Base-by-base conservation (phyloP, 2,888 invertebrate genomes). In the Stenichneumon culpator region DNA sequence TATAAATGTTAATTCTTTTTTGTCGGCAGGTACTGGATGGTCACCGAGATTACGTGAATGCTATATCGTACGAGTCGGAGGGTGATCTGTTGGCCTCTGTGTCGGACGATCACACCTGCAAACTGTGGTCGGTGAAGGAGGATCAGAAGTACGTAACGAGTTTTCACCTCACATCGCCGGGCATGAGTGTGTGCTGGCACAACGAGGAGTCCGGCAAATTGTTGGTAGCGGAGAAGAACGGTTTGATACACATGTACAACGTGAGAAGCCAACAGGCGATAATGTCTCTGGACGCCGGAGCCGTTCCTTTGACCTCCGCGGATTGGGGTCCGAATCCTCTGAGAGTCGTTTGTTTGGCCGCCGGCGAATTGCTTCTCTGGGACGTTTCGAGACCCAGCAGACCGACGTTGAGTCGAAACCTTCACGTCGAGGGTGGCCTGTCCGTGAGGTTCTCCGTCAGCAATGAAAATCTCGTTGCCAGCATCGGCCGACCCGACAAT, bases 91-190 rank as follows among this genome's bases (percentile, higher is more conserved):
- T 97, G 74, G 97, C 96, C 19, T 97, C 97, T n/a, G 96, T 96
- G 1, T 96, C 97, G 88, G 97, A 97, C 94, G 97, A 97, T 92
- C 96, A 96, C 87, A 96, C 96, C 0, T 97, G 97, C 89, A 95
- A 96, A 89, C 94, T 97, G 39, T 97, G 97, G 97, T 93, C 94
- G 44, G 92, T 95, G 4, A 94, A 94, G 79, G 94, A 94, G 9
- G 94, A 95, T 54, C 95, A 94, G 83, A 94, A 95, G 87, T 95
- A 95, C 88, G 93, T 95, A 32, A 94, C 95, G 5, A 95, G 95
- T 52, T 96, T 97, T 90, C 94, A 95, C 83, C 94, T 97, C 25
- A 95, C 95, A 32, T 96, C 97, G 16, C 96, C 97, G 63, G 96
- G 96, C 60, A 95, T 96, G 93, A 95, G 95, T 4, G 96, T 96